Percentiles rank a stretch among this genome's conserved stretches.
Conservation (phyloP, 2,888 invertebrate species). For the Hyposoter dolosus region DNA sequence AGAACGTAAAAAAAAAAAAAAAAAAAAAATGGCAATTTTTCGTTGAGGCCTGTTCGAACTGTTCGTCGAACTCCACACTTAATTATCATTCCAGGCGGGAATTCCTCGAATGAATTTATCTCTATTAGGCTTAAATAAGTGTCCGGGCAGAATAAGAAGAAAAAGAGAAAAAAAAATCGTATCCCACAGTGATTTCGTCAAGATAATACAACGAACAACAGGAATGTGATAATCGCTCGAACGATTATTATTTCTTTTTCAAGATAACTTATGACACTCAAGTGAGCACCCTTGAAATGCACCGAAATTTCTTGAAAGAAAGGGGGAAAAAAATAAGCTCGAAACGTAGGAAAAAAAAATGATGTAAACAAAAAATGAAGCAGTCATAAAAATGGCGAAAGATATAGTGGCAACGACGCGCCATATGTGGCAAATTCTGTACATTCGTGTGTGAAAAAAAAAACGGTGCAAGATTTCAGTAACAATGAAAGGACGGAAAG, state of each 20-base stretch:
- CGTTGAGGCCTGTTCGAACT: conserved; percentile 22
- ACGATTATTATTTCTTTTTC: not conserved
- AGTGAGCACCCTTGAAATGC: not conserved
- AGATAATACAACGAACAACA: not conserved
- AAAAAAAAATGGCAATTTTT: conserved; percentile 17
- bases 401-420: not conserved
- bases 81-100: conserved; percentile 49
- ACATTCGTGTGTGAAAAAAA: conserved; percentile 13
- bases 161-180: not conserved
- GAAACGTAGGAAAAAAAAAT: not conserved
- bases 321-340: not conserved
- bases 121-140: conserved; percentile 59
- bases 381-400: not conserved
- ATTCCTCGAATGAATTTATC: conserved; percentile 65
- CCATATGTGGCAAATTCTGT: conserved; percentile 31
- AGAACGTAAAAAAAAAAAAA: not conserved
- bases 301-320: not conserved
- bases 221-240: not conserved
- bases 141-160: not conserved
- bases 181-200: conserved; percentile 12
- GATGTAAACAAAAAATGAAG: not conserved
- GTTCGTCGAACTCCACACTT: conserved; percentile 52
- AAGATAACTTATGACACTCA: not conserved
- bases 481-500: conserved; percentile 45
- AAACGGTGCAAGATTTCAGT: conserved; percentile 20